phyloP scores from a whole-genome alignment of 2,113 vertebrate genomes.

The Sciurus niger region DNA sequence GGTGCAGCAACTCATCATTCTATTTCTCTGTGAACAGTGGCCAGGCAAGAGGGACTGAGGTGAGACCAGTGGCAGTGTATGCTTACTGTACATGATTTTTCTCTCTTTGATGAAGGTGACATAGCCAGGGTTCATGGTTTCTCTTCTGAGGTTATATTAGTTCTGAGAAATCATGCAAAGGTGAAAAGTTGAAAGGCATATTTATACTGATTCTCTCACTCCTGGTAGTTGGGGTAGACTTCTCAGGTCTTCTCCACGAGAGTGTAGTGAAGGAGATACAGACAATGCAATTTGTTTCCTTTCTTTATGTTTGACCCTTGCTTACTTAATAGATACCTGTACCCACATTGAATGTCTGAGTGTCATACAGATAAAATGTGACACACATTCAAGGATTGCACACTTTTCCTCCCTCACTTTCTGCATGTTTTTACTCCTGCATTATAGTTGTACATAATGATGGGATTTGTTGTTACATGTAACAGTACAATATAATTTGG shows the following conservation, averaged over 20 bases:
- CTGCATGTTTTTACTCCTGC: too few relatives aligned
- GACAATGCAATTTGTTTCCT: not conserved
- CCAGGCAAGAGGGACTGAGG: not conserved
- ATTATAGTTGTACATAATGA: too few relatives aligned
- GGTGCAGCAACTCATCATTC: not conserved
- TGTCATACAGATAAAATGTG: not conserved
- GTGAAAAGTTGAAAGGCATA: not conserved
- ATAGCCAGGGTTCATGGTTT: not conserved
- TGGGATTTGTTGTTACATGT: too few relatives aligned
- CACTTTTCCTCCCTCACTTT: too few relatives aligned
- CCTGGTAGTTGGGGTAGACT: not conserved
- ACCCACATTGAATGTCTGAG: not conserved
- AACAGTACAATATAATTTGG: too few relatives aligned
- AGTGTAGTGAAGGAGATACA: not conserved
- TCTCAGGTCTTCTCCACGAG: not conserved
- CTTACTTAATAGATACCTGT: not conserved
- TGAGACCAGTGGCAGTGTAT: not conserved
- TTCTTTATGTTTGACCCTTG: not conserved
- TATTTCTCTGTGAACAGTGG: not conserved
- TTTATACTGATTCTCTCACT: not conserved
- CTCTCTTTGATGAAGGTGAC: not conserved
- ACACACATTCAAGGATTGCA: too few relatives aligned
- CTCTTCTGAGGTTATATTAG: constrained; percentile 3
- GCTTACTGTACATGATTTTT: not conserved
- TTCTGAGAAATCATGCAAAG: not conserved